Conservation (phyloP, 2,888 invertebrate genomes). For the Tanypteryx hageni region DNA sequence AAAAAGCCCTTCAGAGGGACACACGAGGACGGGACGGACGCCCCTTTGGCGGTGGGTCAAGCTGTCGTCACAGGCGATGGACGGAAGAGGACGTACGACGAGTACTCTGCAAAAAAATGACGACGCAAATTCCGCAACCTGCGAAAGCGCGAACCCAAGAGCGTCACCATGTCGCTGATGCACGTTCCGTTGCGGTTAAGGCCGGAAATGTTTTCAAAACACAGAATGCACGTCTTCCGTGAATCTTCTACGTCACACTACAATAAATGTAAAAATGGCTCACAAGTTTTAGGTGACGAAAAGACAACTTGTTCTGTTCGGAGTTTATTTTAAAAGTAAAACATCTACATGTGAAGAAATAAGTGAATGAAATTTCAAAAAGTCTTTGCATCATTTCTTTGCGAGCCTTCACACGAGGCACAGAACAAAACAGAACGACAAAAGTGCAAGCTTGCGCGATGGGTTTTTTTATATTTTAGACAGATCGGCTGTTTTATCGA, state of each 20-base stretch:
- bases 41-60: not conserved
- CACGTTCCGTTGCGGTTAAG: too few relatives aligned
- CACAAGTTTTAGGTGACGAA: not conserved
- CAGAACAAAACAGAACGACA: not conserved
- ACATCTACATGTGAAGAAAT: too few relatives aligned
- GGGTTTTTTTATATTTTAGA: not conserved
- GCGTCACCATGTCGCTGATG: too few relatives aligned
- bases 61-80: not conserved
- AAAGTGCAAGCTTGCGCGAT: slow-evolving; percentile 10
- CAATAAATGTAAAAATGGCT: not conserved
- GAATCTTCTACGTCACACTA: not conserved
- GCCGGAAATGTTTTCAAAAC: too few relatives aligned
- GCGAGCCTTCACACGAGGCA: not conserved
- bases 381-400: not conserved
- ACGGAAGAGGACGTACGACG: not conserved
- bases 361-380: not conserved
- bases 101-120: not conserved
- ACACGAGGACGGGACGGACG: not conserved
- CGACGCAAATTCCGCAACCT: not conserved
- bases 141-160: too few relatives aligned
- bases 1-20: not conserved
- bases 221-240: not conserved
- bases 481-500: not conserved
- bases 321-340: not conserved
- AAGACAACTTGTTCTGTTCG: not conserved